phyloP scores from a whole-genome alignment of 2,113 vertebrate genomes.

The Ameiurus melas region DNA sequence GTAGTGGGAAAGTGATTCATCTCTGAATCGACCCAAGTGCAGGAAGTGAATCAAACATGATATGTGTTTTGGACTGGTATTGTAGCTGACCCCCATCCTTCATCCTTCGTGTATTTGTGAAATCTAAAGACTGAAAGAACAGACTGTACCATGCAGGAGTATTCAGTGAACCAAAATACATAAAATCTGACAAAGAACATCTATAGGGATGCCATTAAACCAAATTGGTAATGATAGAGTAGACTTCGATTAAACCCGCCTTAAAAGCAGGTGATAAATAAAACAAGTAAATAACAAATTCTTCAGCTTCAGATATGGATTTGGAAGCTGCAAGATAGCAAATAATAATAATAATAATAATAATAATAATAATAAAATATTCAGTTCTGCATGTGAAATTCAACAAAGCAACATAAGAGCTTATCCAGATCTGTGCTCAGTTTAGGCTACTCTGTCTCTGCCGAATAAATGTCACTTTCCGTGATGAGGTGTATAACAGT shows the following conservation, averaged over 20 bases:
- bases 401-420: not conserved
- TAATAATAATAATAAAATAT: no score
- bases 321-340: not conserved
- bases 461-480: not conserved
- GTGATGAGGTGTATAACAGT: not conserved
- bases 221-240: not conserved
- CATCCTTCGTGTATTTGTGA: not conserved
- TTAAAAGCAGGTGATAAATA: no score
- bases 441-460: not conserved
- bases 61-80: not conserved
- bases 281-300: not conserved
- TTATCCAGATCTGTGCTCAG: not conserved
- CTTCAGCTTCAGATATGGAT: not conserved
- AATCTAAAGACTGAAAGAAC: not conserved
- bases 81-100: not conserved
- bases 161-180: not conserved
- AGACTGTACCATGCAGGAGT: not conserved
- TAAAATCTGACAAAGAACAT: not conserved
- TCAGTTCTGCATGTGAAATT: not conserved
- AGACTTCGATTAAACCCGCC: not conserved
- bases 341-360: not conserved
- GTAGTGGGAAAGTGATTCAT: not conserved
- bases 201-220: not conserved
- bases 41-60: not conserved
- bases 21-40: not conserved